A percentile compares a stretch with the other conserved stretches of the same genome.
Evolutionary conservation across 2,888 invertebrate genomes (phyloP).

Genomic region (Sarcophaga caerulescens): DNA sequence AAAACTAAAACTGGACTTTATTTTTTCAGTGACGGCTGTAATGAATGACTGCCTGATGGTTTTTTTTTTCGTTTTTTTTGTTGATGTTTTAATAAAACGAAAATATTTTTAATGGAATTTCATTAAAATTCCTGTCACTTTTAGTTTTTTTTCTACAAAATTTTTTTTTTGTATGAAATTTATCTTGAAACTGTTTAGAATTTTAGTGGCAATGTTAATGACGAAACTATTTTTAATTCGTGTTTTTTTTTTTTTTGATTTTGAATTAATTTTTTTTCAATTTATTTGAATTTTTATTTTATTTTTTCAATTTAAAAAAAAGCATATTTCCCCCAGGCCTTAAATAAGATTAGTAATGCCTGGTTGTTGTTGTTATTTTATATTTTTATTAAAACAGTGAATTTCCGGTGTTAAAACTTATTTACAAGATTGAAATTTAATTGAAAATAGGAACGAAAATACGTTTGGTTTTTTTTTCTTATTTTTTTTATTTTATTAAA

Average conservation of each 20-base stretch:
- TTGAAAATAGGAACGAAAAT: too few relatives aligned
- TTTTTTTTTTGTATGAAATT: not conserved
- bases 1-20: constrained; percentile 53
- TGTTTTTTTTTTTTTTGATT: constrained; percentile 29
- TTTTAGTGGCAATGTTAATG: constrained; percentile 43
- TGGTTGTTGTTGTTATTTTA: constrained; percentile 7
- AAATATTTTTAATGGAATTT: constrained; percentile 6
- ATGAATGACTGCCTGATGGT: too few relatives aligned
- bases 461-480: too few relatives aligned
- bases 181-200: constrained; percentile 44
- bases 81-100: constrained; percentile 1
- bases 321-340: constrained; percentile 39
- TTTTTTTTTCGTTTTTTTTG: not conserved
- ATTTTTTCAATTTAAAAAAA: not conserved
- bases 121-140: constrained; percentile 62
- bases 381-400: constrained; percentile 11
- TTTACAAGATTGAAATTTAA: constrained; percentile 38
- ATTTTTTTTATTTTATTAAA: constrained; percentile 16
- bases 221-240: not conserved
- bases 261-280: not conserved
- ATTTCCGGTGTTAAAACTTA: constrained; percentile 53
- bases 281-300: not conserved
- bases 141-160: constrained; percentile 33
- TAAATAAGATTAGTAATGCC: constrained; percentile 47
- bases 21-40: not conserved